Evolutionary conservation across 2,113 vertebrate genomes (phyloP).

Genomic region (Tragelaphus scriptus): DNA sequence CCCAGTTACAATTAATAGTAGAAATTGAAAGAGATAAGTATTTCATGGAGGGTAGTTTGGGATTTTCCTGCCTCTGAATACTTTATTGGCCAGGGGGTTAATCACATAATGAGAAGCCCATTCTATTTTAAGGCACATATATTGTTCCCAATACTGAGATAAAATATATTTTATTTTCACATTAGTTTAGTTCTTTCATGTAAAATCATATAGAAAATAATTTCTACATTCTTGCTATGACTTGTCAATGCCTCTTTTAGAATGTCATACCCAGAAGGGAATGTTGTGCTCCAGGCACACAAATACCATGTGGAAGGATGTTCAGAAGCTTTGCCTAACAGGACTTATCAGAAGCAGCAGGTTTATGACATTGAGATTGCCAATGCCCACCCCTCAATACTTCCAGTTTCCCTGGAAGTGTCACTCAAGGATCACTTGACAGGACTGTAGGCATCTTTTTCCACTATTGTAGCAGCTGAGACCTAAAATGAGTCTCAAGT

Average conservation of each 20-base stretch:
- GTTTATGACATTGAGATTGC: not conserved
- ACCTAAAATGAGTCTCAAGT: not conserved
- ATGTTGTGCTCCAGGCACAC: not conserved
- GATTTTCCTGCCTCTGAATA: not conserved
- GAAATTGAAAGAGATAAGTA: not conserved
- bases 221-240: not conserved
- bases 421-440: not conserved
- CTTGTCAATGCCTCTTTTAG: not conserved
- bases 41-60: not conserved
- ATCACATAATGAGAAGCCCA: not conserved
- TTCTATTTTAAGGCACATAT: not conserved
- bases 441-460: not conserved
- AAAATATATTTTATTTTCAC: slow-evolving; percentile 1
- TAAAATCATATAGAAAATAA: not conserved
- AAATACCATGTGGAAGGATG: not conserved
- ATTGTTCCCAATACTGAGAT: not conserved
- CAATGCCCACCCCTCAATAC: not conserved
- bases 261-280: not conserved
- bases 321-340: not conserved
- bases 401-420: not conserved
- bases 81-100: not conserved
- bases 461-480: not conserved
- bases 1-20: not conserved
- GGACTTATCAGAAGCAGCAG: not conserved
- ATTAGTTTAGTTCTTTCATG: not conserved